Evolutionary conservation across 2,888 invertebrate species (phyloP).

Genomic region (Caenorhabditis uteleia): DNA sequence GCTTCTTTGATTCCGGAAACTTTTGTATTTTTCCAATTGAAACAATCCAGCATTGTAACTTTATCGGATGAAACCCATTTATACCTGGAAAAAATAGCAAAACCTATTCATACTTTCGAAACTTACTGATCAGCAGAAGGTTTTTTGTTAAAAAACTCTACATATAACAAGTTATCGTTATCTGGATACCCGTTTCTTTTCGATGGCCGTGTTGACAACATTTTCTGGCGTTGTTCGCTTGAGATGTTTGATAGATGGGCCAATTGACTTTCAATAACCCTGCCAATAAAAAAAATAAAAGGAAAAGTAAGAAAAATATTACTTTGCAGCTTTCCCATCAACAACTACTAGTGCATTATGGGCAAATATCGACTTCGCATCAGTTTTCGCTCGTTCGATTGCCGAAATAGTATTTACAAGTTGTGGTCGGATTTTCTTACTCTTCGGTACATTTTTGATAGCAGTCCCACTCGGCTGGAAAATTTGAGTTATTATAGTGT

Average conservation of each 20-base stretch:
- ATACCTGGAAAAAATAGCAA: constrained; percentile 1
- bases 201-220: constrained; percentile 15
- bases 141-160: constrained; percentile 35
- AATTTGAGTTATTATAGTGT: neutral
- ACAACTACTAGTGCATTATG: constrained; percentile 43
- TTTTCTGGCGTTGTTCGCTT: constrained; percentile 21
- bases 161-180: constrained; percentile 12
- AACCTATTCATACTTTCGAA: neutral
- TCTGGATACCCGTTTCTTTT: constrained; percentile 1
- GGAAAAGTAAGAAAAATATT: constrained; percentile 7
- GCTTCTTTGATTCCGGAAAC: constrained; percentile 29
- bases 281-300: constrained; percentile 1
- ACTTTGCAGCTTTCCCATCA: constrained; percentile 45
- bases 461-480: neutral
- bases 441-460: neutral
- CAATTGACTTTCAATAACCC: constrained; percentile 25
- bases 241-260: constrained; percentile 25
- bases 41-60: constrained; percentile 25
- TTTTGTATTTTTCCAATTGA: constrained; percentile 9
- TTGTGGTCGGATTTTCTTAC: neutral
- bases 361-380: constrained; percentile 30
- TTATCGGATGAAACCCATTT: constrained; percentile 23
- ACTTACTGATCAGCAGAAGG: constrained; percentile 10
- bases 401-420: neutral
- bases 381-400: constrained; percentile 19